Evolutionary conservation across 2,888 invertebrate genomes (phyloP), one percentile per base, ranked within the genome.

Genomic region (Panopea generosa): DNA sequence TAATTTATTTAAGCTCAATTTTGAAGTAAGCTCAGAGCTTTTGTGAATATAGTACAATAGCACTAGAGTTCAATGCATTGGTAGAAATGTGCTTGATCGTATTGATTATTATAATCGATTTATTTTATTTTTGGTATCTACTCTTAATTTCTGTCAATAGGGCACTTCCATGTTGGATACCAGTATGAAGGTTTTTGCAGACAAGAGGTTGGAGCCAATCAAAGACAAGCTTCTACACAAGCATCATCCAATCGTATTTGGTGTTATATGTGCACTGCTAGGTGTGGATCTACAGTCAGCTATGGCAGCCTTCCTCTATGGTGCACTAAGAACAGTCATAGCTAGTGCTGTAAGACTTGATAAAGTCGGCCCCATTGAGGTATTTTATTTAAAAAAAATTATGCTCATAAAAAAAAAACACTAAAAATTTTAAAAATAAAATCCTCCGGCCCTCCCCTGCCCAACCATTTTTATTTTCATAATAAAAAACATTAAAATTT

Each of bases 261-360:
- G 88, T 1, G 76, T 68, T 14, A 56, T 84, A 26, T 87, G 84
- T 70, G 84, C 82, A 6, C 57, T 65, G 6, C 77, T 87, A 49
- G 84, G 80, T 11, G 47, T 87, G 2, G 68, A 79, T 33, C 52
- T 82, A 20, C 66, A 79, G 2, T 49, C 82, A 20, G 71, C 83
- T 6, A 40, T 77, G 66, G 60, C 77, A 0, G 68, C 86, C 1
- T 89, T 84, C 67, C 55, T 89, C 26, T 89, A 72, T 45, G 78
- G 67, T 16, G 56, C 72, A 7, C 27, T 84, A 6, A 80, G 86
- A 20, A 82, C 85, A n/a, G 53, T 83, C 0, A 56, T 87, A 20
- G 84, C 87, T 7, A 85, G 85, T 65, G 83, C 87, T 59, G 83
- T 89, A 2, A 73, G 87, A 26, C 76, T 87, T 38, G 88, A 87